Percentiles rank a stretch among this genome's conserved stretches.
phyloP scores from a whole-genome alignment of 1,140 invertebrate species.

The Stenopsyche tienmushanensis region DNA sequence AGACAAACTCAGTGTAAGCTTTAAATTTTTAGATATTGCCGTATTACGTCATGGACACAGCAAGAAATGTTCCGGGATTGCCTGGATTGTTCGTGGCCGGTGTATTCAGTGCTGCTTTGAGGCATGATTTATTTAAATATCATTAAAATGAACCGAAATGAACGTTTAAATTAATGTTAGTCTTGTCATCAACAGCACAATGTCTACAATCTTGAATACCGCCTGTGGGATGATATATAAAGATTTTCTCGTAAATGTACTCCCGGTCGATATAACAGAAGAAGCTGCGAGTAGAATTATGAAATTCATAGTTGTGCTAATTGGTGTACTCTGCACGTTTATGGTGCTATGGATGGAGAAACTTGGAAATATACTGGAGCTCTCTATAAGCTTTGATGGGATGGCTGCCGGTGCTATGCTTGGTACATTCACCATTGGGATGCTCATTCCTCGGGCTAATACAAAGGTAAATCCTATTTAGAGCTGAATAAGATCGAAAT shows the following conservation, averaged over 20 bases:
- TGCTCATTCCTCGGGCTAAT: slow-evolving; percentile 66
- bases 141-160: too few relatives aligned
- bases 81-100: slow-evolving; percentile 72
- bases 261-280: slow-evolving; percentile 51
- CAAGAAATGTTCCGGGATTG: slow-evolving; percentile 62
- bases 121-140: slow-evolving; percentile 46
- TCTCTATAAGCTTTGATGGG: slow-evolving; percentile 63
- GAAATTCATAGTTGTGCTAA: slow-evolving; percentile 60
- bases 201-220: slow-evolving; percentile 73
- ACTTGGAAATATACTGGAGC: slow-evolving; percentile 61
- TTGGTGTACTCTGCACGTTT: slow-evolving; percentile 59
- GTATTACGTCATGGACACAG: slow-evolving; percentile 63
- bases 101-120: slow-evolving; percentile 64
- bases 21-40: slow-evolving; percentile 52
- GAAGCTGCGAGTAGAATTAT: slow-evolving; percentile 52
- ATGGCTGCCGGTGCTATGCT: slow-evolving; percentile 65
- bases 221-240: slow-evolving; percentile 70
- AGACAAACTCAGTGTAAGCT: too few relatives aligned
- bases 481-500: too few relatives aligned
- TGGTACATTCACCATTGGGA: slow-evolving; percentile 66
- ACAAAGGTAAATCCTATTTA: slow-evolving; percentile 51
- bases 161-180: not conserved
- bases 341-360: slow-evolving; percentile 64
- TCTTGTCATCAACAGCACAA: too few relatives aligned
- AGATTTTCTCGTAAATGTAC: slow-evolving; percentile 47